Base-by-base conservation (phyloP, 1,140 invertebrate species). In the Anadara kagoshimensis region DNA sequence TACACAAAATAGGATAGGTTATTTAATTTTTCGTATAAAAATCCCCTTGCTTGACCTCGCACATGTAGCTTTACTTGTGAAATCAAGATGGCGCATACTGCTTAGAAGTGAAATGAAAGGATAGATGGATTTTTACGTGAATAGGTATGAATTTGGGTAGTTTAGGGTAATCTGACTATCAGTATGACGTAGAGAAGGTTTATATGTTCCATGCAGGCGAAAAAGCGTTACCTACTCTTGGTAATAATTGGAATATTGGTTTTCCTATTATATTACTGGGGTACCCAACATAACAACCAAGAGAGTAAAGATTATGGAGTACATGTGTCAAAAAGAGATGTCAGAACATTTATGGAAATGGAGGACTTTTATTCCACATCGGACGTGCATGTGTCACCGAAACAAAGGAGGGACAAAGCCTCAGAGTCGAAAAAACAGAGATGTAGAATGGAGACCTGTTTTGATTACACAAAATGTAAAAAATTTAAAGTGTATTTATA, bases 381-480 rank as follows among this genome's bases (percentile, higher is more conserved):
- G 74, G 87, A 86, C 69, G 16, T 80, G 63, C 81, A 83, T 61
- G 63, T 81, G 69, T 86, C 86, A 44, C 78, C 82, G 20, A 69
- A 63, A 76, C 69, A 79, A 56, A 71, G 82, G 61, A 72, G 80
- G 20, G 70, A 75, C 36, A 47, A 73, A 22, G 61, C 65, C 26
- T 64, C 45, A 54, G 69, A 73, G 54, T 61, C 59, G 47, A 69
- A 77, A 51, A 75, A 72, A 67, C 74, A 76, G 44, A 76, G 77
- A 59, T 98, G 97, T 90, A 92, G 95, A 59, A 98, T 98, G 96
- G 95, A 97, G 88, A 97, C 94, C 20, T 99, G 97, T 89, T 98
- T 99, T 89, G 96, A 98, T 90, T 95, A 94, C 85, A 93, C 93
- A 7, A 92, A 92, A 83, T 99, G 97, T 91, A 92, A 72, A 68